A percentile compares a stretch with the other conserved stretches of the same genome.
phyloP scores from a whole-genome alignment of 2,113 vertebrate genomes.

The Aphyosemion australe region DNA sequence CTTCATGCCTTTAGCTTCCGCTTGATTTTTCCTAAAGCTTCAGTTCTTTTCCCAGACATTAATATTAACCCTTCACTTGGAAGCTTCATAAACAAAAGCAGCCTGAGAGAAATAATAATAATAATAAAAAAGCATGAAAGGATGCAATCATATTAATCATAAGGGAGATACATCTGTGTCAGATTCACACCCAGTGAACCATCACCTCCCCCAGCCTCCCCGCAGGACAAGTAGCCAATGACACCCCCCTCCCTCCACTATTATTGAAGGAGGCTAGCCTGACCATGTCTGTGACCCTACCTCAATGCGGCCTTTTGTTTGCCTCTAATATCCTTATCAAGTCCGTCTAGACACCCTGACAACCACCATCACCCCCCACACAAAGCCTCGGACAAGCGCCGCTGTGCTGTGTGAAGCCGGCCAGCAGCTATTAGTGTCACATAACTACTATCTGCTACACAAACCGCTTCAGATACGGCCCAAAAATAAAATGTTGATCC shows the following conservation, averaged over 20 bases:
- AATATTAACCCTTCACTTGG: not conserved
- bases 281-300: slow-evolving; percentile 66
- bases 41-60: not conserved
- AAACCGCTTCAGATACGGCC: not conserved
- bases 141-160: slow-evolving; percentile 12
- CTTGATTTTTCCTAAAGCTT: too few species aligned
- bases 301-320: slow-evolving; percentile 74
- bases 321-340: slow-evolving; percentile 80
- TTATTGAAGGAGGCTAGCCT: slow-evolving; percentile 62
- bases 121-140: slow-evolving; percentile 10
- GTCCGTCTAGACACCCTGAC: slow-evolving; percentile 79
- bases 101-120: not conserved
- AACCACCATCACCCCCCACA: slow-evolving; percentile 63
- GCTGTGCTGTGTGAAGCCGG: slow-evolving; percentile 3
- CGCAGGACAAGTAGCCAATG: slow-evolving; percentile 44
- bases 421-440: slow-evolving; percentile 5
- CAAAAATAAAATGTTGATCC: not conserved
- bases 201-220: slow-evolving; percentile 47
- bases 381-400: slow-evolving; percentile 3
- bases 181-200: slow-evolving; percentile 27
- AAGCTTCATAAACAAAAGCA: slow-evolving; percentile 1
- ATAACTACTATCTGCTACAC: not conserved
- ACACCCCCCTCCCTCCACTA: slow-evolving; percentile 39
- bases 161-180: slow-evolving; percentile 47
- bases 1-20: too few species aligned